Percentiles rank a stretch among this genome's conserved stretches.
Conservation (phyloP, 2,888 invertebrate genomes). For the Allolobophora icterica region DNA sequence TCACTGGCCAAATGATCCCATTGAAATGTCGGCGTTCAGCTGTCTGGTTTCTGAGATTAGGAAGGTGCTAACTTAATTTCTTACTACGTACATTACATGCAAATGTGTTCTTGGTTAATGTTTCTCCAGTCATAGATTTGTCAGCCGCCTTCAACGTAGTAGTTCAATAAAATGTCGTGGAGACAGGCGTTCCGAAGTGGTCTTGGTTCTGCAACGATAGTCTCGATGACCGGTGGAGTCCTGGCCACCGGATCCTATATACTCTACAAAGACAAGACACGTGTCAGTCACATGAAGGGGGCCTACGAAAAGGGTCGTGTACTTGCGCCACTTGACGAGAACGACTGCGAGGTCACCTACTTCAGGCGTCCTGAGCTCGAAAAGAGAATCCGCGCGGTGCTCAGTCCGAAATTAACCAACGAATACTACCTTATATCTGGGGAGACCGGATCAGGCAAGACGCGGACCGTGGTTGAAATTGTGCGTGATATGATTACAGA, state of each 20-base stretch:
- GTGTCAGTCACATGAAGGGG: conserved; percentile 41
- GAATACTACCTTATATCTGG: conserved; percentile 48
- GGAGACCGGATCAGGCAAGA: conserved; percentile 48
- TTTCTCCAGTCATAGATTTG: no score
- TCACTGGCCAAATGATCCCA: no score
- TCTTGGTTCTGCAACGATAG: no score
- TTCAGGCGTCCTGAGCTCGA: conserved; percentile 9
- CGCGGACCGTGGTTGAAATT: conserved; percentile 44
- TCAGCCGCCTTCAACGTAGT: no score
- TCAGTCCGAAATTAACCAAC: conserved; percentile 39
- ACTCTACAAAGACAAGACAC: conserved; percentile 43
- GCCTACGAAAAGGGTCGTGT: conserved; percentile 44
- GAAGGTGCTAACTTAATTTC: no score
- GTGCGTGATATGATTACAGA: conserved; percentile 41
- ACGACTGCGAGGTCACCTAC: conserved; percentile 7
- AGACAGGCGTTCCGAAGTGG: conserved; percentile 14
- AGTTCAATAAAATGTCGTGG: conserved; percentile 25
- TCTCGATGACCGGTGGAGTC: conserved; percentile 33
- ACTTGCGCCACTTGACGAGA: conserved; percentile 41
- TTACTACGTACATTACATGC: no score
- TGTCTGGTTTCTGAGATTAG: no score
- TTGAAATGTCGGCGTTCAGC: no score
- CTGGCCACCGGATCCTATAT: conserved; percentile 44
- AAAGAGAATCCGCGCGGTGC: background rate
- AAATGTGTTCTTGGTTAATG: no score